phyloP scores from a whole-genome alignment of 1,140 invertebrate species.

The Lordiphosa stackelbergi region DNA sequence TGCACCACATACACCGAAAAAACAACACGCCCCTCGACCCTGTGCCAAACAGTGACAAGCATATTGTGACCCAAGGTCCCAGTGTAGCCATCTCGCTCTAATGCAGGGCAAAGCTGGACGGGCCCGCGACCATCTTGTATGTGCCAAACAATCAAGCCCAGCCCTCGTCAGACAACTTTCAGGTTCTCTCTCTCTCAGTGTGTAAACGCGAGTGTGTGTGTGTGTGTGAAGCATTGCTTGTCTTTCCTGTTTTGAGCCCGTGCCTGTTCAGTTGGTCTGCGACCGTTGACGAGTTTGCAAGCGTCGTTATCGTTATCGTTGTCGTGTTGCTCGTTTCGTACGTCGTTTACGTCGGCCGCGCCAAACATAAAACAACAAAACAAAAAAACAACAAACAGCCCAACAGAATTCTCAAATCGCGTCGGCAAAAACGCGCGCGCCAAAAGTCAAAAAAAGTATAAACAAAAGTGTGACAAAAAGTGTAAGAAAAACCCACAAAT shows the following conservation, averaged over 20 bases:
- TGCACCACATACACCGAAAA: slow-evolving; percentile 45
- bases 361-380: slow-evolving; percentile 35
- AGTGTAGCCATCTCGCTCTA: slow-evolving; percentile 26
- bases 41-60: slow-evolving; percentile 61
- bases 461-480: slow-evolving; percentile 36
- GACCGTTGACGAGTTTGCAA: slow-evolving; percentile 77
- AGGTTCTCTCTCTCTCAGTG: slow-evolving; percentile 29
- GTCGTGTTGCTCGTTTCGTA: slow-evolving; percentile 33
- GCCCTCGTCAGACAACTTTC: slow-evolving; percentile 54
- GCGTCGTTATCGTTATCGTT: slow-evolving; percentile 43
- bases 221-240: slow-evolving; percentile 29
- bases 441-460: slow-evolving; percentile 16
- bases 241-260: slow-evolving; percentile 67
- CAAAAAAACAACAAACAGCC: slow-evolving; percentile 19
- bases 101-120: slow-evolving; percentile 22
- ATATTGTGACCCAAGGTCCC: slow-evolving; percentile 37
- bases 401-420: slow-evolving; percentile 31
- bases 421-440: slow-evolving; percentile 52
- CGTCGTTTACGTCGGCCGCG: slow-evolving; percentile 37
- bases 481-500: slow-evolving; percentile 5
- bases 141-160: slow-evolving; percentile 59
- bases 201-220: slow-evolving; percentile 9
- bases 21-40: slow-evolving; percentile 64
- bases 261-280: slow-evolving; percentile 71
- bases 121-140: slow-evolving; percentile 69